Base-by-base conservation (phyloP, 2,888 invertebrate genomes). In the Megamerina dolium region DNA sequence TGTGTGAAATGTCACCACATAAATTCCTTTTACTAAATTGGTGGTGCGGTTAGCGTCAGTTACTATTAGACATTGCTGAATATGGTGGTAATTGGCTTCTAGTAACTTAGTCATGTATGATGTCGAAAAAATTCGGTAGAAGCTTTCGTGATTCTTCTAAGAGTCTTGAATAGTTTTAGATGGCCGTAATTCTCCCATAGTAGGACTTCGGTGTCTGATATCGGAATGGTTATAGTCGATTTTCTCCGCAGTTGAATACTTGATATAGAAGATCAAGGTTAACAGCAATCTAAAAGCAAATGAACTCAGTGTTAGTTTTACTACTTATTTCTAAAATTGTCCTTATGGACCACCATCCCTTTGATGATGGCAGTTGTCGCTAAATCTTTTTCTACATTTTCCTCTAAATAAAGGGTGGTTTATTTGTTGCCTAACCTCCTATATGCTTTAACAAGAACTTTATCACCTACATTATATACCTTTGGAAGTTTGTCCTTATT, bases 331-430 rank as follows among this genome's bases (percentile, higher is more conserved):
- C 18, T 34, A 14, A 41, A 21, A 31, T 35, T 41, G 35, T 42
- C 43, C 34, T 14, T 20, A 14, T 41, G 42, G 37, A 34, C 49
- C 20, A 17, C 41, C 26, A n/a, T n/a, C n/a, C n/a, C n/a, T n/a
- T n/a, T n/a, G n/a, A 49, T 49, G 6, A 49, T 29, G 40, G 46
- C 44, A 19, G 46, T 44, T 27, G 49, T 43, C 14, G 41, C 44
- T 20, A 46, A 32, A 39, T 46, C 44, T 32, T 35, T 44, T 40
- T 49, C 36, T 10, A 49, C 36, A 16, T 35, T 43, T 21, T 40
- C 32, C 19, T 46, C 42, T 14, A 26, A 32, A 12, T 41, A 49
- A 21, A 49, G 37, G 17, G 46, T 36, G 21, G 35, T 43, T 10
- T 46, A 27, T 6, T 46, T 41, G 32, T 49, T 44, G 16, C 49